Conservation (phyloP, 2,888 invertebrate genomes). For the Spialia ferax region DNA sequence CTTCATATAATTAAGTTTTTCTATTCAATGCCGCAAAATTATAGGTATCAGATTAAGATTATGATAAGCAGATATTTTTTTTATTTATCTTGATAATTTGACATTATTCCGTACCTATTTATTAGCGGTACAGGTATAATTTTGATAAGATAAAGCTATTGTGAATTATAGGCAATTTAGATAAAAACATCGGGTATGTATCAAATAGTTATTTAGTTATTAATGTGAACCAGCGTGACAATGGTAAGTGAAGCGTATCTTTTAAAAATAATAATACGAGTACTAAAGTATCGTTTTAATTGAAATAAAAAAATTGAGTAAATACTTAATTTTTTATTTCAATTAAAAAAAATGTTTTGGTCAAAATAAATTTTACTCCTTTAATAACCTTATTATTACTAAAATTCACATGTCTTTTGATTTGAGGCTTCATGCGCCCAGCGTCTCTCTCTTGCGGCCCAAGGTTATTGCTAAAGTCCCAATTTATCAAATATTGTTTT, state of each 20-base stretch:
- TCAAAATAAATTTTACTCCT: no score
- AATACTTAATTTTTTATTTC: no score
- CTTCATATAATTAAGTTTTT: no score
- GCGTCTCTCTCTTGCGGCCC: no score
- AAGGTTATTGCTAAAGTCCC: no score
- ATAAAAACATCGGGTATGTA: constrained; percentile 14
- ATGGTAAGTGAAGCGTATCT: constrained; percentile 63
- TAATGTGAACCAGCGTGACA: constrained; percentile 58
- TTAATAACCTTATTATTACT: no score
- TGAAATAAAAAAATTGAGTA: no score
- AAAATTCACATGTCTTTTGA: no score
- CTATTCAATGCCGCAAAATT: neutral
- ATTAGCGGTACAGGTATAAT: constrained; percentile 53
- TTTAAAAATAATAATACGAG: neutral
- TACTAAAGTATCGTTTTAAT: no score
- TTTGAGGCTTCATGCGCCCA: no score
- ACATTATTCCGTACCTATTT: constrained; percentile 43
- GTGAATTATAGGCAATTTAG: constrained; percentile 43
- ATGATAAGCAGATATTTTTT: constrained; percentile 17
- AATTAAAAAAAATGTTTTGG: no score
- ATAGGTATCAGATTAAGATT: constrained; percentile 15
- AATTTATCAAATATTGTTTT: no score
- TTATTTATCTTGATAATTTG: constrained; percentile 34
- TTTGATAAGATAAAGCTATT: constrained; percentile 64
- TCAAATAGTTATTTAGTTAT: constrained; percentile 46